Percentiles rank a stretch among this genome's conserved stretches.
phyloP scores from a whole-genome alignment of 2,113 vertebrate genomes.

The Percina caprodes region DNA sequence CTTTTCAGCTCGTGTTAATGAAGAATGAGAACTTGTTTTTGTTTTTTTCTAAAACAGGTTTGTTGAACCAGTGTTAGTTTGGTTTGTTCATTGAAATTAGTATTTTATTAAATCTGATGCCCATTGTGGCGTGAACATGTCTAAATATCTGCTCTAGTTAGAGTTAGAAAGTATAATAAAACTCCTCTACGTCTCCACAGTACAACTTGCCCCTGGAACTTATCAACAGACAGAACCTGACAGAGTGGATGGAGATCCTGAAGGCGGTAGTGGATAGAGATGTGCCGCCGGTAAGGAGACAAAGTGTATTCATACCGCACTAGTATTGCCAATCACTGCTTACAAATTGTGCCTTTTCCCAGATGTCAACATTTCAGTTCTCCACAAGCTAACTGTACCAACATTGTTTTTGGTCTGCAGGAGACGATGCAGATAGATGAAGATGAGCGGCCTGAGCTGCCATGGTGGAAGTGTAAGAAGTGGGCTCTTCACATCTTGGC shows the following conservation, averaged over 20 bases:
- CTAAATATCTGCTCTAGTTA: neutral
- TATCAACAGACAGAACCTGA: slow-evolving; percentile 97
- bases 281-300: slow-evolving; percentile 91
- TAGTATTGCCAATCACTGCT: neutral
- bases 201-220: slow-evolving; percentile 97
- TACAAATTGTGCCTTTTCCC: neutral
- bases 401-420: slow-evolving; percentile 71
- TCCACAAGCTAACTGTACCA: slow-evolving; percentile 1
- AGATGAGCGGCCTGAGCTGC: slow-evolving; percentile 96
- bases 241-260: slow-evolving; percentile 98
- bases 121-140: neutral
- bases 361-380: neutral
- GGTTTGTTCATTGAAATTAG: neutral
- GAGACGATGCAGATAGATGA: slow-evolving; percentile 98
- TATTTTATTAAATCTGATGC: neutral
- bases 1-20: neutral
- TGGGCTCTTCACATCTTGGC: slow-evolving; percentile 99
- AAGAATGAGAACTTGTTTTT: neutral
- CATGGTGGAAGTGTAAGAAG: slow-evolving; percentile 99
- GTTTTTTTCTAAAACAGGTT: neutral
- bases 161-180: neutral
- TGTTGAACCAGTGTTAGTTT: neutral
- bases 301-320: neutral
- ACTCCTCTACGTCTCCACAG: slow-evolving; percentile 71
- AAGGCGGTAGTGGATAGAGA: slow-evolving; percentile 97